These are phyloP conservation scores for Cnemophilus loriae DNA, from an alignment of 2,113 vertebrate genomes.

Conservation along the genomic window DNA sequence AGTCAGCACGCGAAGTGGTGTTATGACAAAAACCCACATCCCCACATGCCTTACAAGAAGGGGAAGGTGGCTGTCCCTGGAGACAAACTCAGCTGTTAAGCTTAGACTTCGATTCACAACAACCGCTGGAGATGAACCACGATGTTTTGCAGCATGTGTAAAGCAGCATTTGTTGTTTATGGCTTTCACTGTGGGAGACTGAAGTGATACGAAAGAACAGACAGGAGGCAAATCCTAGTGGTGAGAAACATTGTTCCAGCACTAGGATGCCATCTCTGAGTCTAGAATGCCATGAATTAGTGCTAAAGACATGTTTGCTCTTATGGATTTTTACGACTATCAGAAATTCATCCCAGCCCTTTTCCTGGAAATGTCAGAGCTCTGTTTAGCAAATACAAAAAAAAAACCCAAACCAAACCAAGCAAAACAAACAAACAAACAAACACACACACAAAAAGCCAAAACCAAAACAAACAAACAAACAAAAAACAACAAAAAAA, in stretches of 20 bases:
- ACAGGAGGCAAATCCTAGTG: background rate
- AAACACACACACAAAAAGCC: background rate
- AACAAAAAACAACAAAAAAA: background rate
- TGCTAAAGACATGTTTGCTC: background rate
- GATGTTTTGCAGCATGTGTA: background rate
- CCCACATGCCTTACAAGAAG: background rate
- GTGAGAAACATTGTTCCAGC: background rate
- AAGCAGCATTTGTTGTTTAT: background rate
- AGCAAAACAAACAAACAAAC: background rate
- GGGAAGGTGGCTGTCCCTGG: background rate
- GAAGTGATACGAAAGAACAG: background rate
- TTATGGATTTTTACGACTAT: background rate
- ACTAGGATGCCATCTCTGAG: background rate
- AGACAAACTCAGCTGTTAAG: background rate
- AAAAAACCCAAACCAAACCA: background rate
- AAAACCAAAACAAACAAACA: background rate
- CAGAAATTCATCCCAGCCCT: background rate
- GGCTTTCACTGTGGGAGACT: background rate
- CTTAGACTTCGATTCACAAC: background rate
- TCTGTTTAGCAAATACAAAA: background rate
- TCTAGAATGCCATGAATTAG: background rate
- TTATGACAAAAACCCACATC: background rate
- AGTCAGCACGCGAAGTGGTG: accelerated
- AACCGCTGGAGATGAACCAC: background rate
- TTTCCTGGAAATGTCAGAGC: background rate